These are phyloP conservation scores for Apamea monoglypha DNA, from an alignment of 2,888 invertebrate genomes.

Conservation along the genomic window DNA sequence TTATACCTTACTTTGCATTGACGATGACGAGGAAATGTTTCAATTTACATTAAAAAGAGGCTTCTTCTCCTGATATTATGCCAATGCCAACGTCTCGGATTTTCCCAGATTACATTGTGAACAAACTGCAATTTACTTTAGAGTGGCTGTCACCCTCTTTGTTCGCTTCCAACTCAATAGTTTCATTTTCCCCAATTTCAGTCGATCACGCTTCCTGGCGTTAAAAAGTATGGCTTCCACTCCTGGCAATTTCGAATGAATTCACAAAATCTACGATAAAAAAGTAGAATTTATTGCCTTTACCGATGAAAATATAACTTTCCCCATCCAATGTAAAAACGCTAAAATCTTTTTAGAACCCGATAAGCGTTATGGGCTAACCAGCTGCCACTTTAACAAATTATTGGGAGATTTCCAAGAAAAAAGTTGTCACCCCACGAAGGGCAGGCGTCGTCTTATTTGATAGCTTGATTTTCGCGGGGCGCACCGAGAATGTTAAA, in stretches of 20 bases:
- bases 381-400: conserved; percentile 89
- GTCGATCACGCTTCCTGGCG: conserved; percentile 56
- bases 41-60: not conserved
- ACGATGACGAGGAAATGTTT: not conserved
- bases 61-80: not conserved
- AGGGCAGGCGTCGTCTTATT: conserved; percentile 85
- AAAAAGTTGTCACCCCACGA: conserved; percentile 87
- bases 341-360: conserved; percentile 83
- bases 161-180: conserved; percentile 62
- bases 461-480: conserved; percentile 88
- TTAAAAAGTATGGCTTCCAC: conserved; percentile 59
- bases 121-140: conserved; percentile 56
- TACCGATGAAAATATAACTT: conserved; percentile 66
- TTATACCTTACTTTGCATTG: not conserved
- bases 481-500: conserved; percentile 88
- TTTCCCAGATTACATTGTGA: conserved; percentile 51
- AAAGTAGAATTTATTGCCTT: conserved; percentile 65
- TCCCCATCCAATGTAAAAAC: conserved; percentile 69
- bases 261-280: conserved; percentile 53
- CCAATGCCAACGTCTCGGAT: conserved; percentile 9
- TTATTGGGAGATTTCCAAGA: conserved; percentile 88
- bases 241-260: conserved; percentile 59
- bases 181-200: conserved; percentile 65
- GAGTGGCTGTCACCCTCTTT: conserved; percentile 57
- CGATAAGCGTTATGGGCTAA: conserved; percentile 89